phyloP scores from a whole-genome alignment of 2,113 vertebrate species.

The Otocyon megalotis region DNA sequence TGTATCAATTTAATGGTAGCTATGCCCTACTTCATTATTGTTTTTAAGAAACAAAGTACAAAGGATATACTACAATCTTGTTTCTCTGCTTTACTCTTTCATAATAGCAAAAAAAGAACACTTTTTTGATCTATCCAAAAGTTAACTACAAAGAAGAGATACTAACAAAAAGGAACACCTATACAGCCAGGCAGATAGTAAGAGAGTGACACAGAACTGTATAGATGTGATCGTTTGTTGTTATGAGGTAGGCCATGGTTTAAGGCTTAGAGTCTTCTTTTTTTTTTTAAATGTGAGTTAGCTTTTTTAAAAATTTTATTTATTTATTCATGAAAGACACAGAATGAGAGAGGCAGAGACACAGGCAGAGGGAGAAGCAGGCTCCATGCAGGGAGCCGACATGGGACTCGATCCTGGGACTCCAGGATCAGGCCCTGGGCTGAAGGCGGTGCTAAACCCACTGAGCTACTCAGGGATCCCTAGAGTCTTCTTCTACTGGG shows the following conservation, averaged over 20 bases:
- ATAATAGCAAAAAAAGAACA: conserved; percentile 24
- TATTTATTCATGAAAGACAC: too few relatives aligned
- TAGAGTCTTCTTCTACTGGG: neutral
- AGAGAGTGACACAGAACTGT: neutral
- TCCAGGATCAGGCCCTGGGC: too few relatives aligned
- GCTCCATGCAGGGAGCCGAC: too few relatives aligned
- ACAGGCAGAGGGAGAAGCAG: too few relatives aligned
- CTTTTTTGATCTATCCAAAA: conserved; percentile 34
- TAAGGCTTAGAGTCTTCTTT: conserved; percentile 8
- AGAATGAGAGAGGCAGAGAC: too few relatives aligned
- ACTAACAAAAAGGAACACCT: neutral
- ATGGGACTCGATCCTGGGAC: too few relatives aligned
- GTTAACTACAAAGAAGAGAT: conserved; percentile 48
- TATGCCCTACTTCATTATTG: conserved; percentile 15
- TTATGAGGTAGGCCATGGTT: conserved; percentile 18
- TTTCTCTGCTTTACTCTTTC: neutral
- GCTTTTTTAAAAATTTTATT: too few relatives aligned
- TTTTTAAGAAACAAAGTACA: conserved; percentile 51
- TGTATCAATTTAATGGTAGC: conserved; percentile 44
- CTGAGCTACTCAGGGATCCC: too few relatives aligned
- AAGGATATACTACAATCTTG: conserved; percentile 24
- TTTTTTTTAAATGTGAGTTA: too few relatives aligned
- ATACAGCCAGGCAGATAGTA: neutral
- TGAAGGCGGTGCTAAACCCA: too few relatives aligned
- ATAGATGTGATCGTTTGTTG: conserved; percentile 10